A percentile compares a stretch with the other conserved stretches of the same genome.
These are phyloP conservation scores for Chymomyza fuscimana DNA, from an alignment of 2,888 invertebrate species.

Conservation along the genomic window DNA sequence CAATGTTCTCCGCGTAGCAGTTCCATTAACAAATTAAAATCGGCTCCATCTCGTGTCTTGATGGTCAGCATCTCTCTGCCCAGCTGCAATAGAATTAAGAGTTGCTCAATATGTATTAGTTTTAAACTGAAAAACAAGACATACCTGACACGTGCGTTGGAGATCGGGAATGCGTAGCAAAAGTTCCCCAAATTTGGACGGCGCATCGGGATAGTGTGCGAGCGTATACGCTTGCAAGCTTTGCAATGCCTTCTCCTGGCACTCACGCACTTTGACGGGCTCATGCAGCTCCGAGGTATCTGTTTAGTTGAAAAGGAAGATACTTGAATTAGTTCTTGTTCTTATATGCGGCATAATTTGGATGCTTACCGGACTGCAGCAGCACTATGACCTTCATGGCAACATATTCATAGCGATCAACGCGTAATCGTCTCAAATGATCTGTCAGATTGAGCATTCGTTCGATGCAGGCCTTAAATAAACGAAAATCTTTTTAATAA, in stretches of 20 bases:
- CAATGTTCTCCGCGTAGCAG: slow-evolving; percentile 95
- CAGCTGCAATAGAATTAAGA: slow-evolving; percentile 82
- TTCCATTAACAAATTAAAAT: slow-evolving; percentile 97
- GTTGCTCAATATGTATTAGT: not conserved
- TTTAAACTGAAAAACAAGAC: slow-evolving; percentile 14
- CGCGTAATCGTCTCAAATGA: slow-evolving; percentile 91
- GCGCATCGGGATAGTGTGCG: slow-evolving; percentile 93
- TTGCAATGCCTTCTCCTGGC: slow-evolving; percentile 95
- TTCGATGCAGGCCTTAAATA: slow-evolving; percentile 88
- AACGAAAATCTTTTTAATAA: not conserved
- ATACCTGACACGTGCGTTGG: slow-evolving; percentile 95
- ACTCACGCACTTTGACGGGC: slow-evolving; percentile 95
- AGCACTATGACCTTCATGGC: slow-evolving; percentile 97
- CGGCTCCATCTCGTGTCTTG: slow-evolving; percentile 93
- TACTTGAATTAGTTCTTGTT: not conserved
- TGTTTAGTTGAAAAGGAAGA: slow-evolving; percentile 62
- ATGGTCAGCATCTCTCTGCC: slow-evolving; percentile 95
- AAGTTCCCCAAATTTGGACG: slow-evolving; percentile 96
- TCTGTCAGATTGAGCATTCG: slow-evolving; percentile 97
- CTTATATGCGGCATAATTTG: not conserved
- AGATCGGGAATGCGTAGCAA: slow-evolving; percentile 95
- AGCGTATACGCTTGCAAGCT: slow-evolving; percentile 95
- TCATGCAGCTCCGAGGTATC: slow-evolving; percentile 96
- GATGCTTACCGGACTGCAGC: slow-evolving; percentile 89
- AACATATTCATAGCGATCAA: slow-evolving; percentile 97